Base-by-base conservation (phyloP, 2,113 vertebrate species). In the Forbesichthys papilliferus region DNA sequence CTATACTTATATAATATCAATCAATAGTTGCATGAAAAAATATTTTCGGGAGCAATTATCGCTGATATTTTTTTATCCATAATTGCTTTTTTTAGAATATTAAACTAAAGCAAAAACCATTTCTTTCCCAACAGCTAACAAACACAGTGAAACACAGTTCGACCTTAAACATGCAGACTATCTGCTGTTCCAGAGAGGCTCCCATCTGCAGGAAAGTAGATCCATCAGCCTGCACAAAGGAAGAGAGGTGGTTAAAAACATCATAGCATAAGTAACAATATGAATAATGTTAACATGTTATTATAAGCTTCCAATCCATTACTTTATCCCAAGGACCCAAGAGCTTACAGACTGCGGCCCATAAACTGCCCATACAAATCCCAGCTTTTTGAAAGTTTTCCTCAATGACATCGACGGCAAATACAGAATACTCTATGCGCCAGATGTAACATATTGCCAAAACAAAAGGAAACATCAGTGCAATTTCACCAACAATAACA, bases 171-270 rank as follows among this genome's bases (percentile, higher is more conserved):
- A 99, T 97, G 80, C 94, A 94, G 83, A 94, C 91, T 71, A 98
- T 93, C 89, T 99, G 97, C 88, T 98, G 97, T 89, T 97, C 96
- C 0, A 99, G 92, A 69, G 98, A 98, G 46, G 95, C 95, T 18
- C 96, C 96, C 94, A 99, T 90, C 91, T 99, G 98, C 66, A 99
- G 88, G 79, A 99, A 99, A 63, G 94, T 94, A 2, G 97, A 99
- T 77, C 94, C 93, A 0, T 97, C 95, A 8, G 96, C 94, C 98
- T 99, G 88, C 0, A 48, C 78, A 78, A n/a, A 82, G 64, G 14
- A 36, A 67, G 11, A 80, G 3, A 66, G n/a, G 18, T 18, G 49
- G 55, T 12, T 58, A 66, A 36, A 11, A 52, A 83, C 92, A 89
- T 14, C 13, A 53, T 47, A 42, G 47, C 34, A 16, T 13, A 54